Base-by-base conservation (phyloP, 2,113 vertebrate genomes). In the Megalops atlanticus region DNA sequence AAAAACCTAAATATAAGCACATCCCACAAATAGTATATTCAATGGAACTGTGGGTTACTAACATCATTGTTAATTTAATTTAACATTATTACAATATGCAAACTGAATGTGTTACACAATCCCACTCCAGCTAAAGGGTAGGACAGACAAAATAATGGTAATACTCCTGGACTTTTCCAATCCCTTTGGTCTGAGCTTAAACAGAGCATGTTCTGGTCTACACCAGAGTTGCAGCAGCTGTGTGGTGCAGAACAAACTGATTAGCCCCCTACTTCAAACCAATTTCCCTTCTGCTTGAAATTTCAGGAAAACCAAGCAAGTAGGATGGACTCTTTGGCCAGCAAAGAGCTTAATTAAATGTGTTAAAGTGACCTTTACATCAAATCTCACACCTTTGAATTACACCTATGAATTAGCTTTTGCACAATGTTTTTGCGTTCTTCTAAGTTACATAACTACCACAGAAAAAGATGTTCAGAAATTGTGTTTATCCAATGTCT, bases 251-350 rank as follows among this genome's bases (percentile, higher is more conserved):
- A 82, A 82, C 81, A 40, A 82, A 82, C 69, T 78, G 81, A 82
- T 82, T 82, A 82, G 45, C 69, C 58, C 43, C 71, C 40, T 77
- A 77, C 77, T 43, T 78, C 78, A 78, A 82, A 78, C 81, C 75
- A 78, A 82, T 82, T 82, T 74, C 38, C 76, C 43, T 71, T 82
- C 81, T 58, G 68, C 74, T 82, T 82, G 81, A 82, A 78, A 70
- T 82, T 69, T 41, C 45, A 27, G 68, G 76, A 33, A 73, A 58
- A 78, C 45, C 45, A 47, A 45, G 43, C 39, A 76, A 43, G 15
- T 0, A 8, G 75, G 47, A 78, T 54, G 73, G 71, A 74, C 73
- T 78, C 64, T 73, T 73, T 64, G 76, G 81, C 68, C 81, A 78
- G 45, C 45, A 82, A 78, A 82, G 70, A 74, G 36, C 21, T 82